These are phyloP conservation scores for Odobenus rosmarus DNA, from an alignment of 2,113 vertebrate species.

Conservation along the genomic window DNA sequence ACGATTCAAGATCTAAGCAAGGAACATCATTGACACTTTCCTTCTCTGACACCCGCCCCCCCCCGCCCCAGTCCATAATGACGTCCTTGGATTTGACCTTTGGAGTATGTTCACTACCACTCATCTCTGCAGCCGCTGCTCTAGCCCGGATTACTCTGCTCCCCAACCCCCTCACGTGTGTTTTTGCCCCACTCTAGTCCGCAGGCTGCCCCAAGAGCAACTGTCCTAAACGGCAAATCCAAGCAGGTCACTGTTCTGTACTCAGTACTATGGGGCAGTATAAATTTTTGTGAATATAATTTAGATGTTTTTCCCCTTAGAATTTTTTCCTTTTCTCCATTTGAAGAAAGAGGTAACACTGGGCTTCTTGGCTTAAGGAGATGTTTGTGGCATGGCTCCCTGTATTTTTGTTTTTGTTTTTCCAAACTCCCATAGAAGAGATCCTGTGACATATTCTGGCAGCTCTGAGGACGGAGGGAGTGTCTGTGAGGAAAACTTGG, in stretches of 20 bases:
- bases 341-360: not conserved
- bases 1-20: not conserved
- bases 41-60: not conserved
- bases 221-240: not conserved
- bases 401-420: constrained; percentile 39
- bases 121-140: not conserved
- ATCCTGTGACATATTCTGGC: not conserved
- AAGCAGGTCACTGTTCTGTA: not conserved
- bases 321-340: not conserved
- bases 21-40: not conserved
- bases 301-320: not conserved
- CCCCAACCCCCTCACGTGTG: not conserved
- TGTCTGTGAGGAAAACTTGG: not conserved
- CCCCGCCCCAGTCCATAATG: not conserved
- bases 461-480: not conserved
- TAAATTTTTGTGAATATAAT: not conserved
- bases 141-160: not conserved
- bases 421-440: not conserved
- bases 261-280: not conserved
- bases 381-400: not conserved
- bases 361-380: not conserved
- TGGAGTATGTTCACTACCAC: not conserved
- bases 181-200: not conserved
- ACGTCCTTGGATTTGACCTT: not conserved
- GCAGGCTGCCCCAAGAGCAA: too few relatives aligned